A percentile compares a stretch with the other conserved stretches of the same genome.
phyloP scores from a whole-genome alignment of 2,113 vertebrate genomes.

The Oreochromis spilurus region DNA sequence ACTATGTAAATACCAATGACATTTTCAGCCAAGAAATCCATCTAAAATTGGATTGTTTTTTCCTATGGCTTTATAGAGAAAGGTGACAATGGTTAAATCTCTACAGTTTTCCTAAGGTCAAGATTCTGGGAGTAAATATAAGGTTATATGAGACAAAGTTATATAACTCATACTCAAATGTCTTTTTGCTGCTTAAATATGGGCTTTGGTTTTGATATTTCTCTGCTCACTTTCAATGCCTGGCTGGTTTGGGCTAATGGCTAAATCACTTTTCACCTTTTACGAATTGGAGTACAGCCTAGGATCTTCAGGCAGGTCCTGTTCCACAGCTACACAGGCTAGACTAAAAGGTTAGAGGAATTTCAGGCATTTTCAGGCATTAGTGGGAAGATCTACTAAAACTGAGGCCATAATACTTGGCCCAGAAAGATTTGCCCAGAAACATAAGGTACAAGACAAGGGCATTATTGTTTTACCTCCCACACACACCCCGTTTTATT shows the following conservation, averaged over 20 bases:
- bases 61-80: background rate
- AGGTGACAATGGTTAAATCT: background rate
- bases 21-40: background rate
- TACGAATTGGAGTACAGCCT: constrained; percentile 9
- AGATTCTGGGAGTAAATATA: constrained; percentile 9
- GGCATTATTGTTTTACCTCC: background rate
- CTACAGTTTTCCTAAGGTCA: constrained; percentile 2
- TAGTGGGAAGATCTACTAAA: background rate
- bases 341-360: background rate
- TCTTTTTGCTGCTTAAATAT: constrained; percentile 2
- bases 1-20: background rate
- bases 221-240: constrained; percentile 12
- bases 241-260: constrained; percentile 2
- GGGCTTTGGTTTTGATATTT: constrained; percentile 7
- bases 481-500: background rate
- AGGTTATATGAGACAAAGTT: background rate
- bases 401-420: background rate
- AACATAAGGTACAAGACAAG: background rate
- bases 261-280: constrained; percentile 29
- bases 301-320: background rate
- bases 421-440: background rate
- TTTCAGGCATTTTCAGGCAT: background rate
- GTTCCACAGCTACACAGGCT: background rate
- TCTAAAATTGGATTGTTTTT: background rate
- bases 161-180: constrained; percentile 13